Conservation (phyloP, 2,113 vertebrate genomes). For the Naja naja region DNA sequence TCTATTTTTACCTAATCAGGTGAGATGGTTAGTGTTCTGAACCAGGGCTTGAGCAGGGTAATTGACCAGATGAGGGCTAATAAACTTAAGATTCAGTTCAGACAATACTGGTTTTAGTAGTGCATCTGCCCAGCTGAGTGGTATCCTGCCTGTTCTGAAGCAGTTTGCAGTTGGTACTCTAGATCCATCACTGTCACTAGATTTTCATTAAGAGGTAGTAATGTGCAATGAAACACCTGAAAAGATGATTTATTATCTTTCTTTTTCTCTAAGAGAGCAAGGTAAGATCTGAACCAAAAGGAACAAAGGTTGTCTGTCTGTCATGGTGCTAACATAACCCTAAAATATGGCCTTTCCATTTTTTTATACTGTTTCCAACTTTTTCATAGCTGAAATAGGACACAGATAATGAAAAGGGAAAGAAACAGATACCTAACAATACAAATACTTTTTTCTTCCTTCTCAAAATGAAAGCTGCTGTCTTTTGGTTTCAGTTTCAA, state of each 20-base stretch:
- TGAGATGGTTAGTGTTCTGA: background rate
- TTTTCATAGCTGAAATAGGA: conserved; percentile 3
- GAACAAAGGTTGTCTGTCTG: background rate
- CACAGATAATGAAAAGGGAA: background rate
- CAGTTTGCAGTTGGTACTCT: background rate
- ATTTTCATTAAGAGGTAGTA: background rate
- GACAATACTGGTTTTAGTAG: background rate
- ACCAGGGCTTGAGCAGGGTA: background rate
- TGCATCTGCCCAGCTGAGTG: background rate
- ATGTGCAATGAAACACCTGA: background rate
- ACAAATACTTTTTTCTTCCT: background rate
- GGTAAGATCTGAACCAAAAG: background rate
- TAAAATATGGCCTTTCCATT: background rate
- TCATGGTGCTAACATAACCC: background rate
- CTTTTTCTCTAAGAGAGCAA: background rate
- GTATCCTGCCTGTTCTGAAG: background rate
- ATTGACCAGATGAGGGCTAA: background rate
- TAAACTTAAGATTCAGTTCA: background rate
- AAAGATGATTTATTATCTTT: background rate
- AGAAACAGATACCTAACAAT: background rate
- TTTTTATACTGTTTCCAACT: background rate
- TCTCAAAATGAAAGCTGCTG: conserved; percentile 2
- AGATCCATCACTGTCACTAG: background rate
- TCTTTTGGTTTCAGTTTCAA: conserved; percentile 7
- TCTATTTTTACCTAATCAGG: background rate